These are phyloP conservation scores for Chaetorhynchus papuensis DNA, from an alignment of 2,113 vertebrate genomes.

Conservation along the genomic window DNA sequence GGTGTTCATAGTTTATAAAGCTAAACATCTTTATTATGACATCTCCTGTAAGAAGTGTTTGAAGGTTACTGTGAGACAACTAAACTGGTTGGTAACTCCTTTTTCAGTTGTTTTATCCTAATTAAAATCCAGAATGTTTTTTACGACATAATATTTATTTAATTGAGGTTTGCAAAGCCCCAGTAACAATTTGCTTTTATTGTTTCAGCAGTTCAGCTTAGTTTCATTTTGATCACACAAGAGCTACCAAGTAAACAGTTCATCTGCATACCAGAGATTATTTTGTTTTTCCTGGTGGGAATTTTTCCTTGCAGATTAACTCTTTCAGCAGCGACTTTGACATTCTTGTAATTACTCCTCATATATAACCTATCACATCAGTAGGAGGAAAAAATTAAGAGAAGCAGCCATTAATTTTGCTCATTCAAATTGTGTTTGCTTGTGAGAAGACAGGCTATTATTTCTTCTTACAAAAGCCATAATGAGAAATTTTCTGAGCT, in stretches of 20 bases:
- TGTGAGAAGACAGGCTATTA: slow-evolving; percentile 46
- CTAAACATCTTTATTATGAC: not conserved
- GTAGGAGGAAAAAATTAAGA: slow-evolving; percentile 14
- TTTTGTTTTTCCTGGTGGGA: not conserved
- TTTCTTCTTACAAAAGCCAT: slow-evolving; percentile 51
- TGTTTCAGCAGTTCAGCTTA: slow-evolving; percentile 40
- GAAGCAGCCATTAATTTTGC: slow-evolving; percentile 44
- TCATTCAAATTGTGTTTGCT: slow-evolving; percentile 59
- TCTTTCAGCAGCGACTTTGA: not conserved
- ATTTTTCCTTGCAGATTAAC: slow-evolving; percentile 39
- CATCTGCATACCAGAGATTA: not conserved
- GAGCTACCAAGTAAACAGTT: slow-evolving; percentile 19
- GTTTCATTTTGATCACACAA: slow-evolving; percentile 43
- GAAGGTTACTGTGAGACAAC: not conserved
- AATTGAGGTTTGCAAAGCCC: slow-evolving; percentile 38
- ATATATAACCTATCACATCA: not conserved
- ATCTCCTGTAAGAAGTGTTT: not conserved
- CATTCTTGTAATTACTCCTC: slow-evolving; percentile 29
- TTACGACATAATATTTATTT: slow-evolving; percentile 55
- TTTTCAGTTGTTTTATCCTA: slow-evolving; percentile 47
- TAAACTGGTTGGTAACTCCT: not conserved
- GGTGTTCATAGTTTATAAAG: not conserved
- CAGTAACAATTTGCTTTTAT: slow-evolving; percentile 61
- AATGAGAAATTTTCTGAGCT: slow-evolving; percentile 67
- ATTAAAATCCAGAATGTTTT: slow-evolving; percentile 53